Evolutionary conservation across 1,140 invertebrate species (phyloP), one percentile per base, ranked within the genome.

Genomic region (Drosophila mauritiana): DNA sequence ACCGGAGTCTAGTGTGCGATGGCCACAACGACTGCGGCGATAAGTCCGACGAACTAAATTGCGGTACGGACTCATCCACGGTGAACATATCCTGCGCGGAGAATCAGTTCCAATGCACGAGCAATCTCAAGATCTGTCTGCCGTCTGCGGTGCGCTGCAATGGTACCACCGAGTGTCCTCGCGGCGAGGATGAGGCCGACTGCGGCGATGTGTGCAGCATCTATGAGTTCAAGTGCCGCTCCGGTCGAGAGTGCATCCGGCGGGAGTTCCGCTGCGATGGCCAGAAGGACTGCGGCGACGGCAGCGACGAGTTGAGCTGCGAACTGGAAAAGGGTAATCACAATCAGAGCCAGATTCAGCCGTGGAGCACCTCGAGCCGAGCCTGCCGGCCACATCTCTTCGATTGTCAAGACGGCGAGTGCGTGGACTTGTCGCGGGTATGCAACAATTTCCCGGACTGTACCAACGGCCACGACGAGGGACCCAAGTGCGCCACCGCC

Each of bases 381-480:
- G 39, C 67, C 1, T 92, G 92, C 43, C 70, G 73, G 11, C 65
- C 84, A 1, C 52, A 80, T 53, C 78, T 91, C n/a, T 92, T 83
- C 20, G 80, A 93, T 54, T 94, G 93, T 58, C 92, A 93, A 12
- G 93, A 94, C 73, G 88, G 92, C 1, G 90, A 93, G 17, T 96
- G 95, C 57, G 92, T 96, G 20, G 91, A 93, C 10, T 84, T 91
- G 56, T 86, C 90, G 0, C 93, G 91, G 64, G 93, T 95, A 0
- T 96, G 95, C 85, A 94, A 96, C 80, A 93, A 93, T 1, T 92
- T 91, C n/a, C 76, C 91, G 1, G 96, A 97, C 74, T 97, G 97
- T 46, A 25, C 49, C 49, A 84, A 76, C 25, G 91, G 91, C 11
- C 79, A 54, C 8, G 92, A 92, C 31, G 92, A 92, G 69, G 84